Conservation (phyloP, 2,113 vertebrate genomes). For the Zapornia atra region DNA sequence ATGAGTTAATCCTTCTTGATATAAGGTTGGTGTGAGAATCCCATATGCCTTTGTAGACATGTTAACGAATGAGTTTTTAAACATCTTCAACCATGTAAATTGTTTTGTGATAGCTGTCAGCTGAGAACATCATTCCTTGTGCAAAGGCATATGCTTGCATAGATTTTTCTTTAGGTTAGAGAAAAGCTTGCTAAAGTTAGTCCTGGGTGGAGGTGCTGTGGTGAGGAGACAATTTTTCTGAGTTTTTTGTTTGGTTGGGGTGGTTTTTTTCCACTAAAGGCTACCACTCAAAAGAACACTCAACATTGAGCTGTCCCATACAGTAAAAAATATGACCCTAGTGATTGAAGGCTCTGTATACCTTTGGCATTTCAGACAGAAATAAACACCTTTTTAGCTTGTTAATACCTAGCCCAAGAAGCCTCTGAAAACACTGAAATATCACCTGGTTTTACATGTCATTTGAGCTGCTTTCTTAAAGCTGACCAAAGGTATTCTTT, state of each 20-base stretch:
- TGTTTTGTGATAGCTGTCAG: not conserved
- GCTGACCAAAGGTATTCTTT: not conserved
- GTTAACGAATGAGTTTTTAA: not conserved
- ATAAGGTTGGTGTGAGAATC: not conserved
- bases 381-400: not conserved
- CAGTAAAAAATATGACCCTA: not conserved
- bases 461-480: not conserved
- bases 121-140: not conserved
- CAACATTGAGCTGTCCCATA: not conserved
- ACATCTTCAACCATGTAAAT: not conserved
- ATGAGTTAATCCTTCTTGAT: not conserved
- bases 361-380: not conserved
- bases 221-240: not conserved
- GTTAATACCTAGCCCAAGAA: not conserved
- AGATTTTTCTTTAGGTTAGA: not conserved
- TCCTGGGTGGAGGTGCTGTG: not conserved
- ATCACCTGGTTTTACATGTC: not conserved
- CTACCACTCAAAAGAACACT: not conserved
- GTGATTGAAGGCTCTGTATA: not conserved
- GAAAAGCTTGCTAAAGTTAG: not conserved
- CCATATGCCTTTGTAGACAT: not conserved
- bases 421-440: not conserved
- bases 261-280: not conserved
- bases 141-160: not conserved
- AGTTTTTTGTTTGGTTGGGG: not conserved